Evolutionary conservation across 2,797 vertebrate genomes (phyloP), one percentile per base, ranked within the genome.

Genomic region (Channa striata): DNA sequence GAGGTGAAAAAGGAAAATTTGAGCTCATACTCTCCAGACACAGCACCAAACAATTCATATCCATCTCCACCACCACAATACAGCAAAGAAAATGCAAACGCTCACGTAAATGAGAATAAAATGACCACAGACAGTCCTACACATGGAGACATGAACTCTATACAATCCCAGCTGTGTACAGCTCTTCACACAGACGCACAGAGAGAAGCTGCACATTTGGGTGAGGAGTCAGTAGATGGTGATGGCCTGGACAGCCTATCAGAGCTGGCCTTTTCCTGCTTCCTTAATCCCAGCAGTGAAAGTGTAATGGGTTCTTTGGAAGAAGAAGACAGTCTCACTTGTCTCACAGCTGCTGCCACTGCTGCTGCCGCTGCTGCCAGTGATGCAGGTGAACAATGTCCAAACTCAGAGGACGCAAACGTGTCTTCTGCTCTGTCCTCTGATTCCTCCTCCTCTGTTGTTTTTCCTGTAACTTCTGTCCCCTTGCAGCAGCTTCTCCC

Each of bases 1-100:
- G 95, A 97, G 66, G 96, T 99, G 13, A 99, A 99, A 81, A 95
- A 93, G 0, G 98, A 99, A 88, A 96, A 96, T 2, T 66, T 96
- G 80, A 95, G 94, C 86, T 95, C 95, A 0, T 86, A 60, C 30
- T 83, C 80, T 0, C 94, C 96, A 0, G 95, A 93, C 34, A 93
- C 94, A 0, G 92, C 94, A 59, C 93, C 94, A 59, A 96, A 94
- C 0, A 91, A 95, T n/a, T 93, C 95, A 40, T 94, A 95, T 48
- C 95, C 93, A 1, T 96, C 95, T 0, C 96, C 96, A 12, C 96
- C 96, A 12, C 92, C 93, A 0, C 94, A 96, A 68, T 94, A 74
- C 53, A 61, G 94, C 75, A 93, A 94, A 0, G 95, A 96, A 46
- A 89, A 91, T 1, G 70, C 84, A 4, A 64, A 83, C 2, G 88